These are phyloP conservation scores for Thunnus thynnus DNA, from an alignment of 2,113 vertebrate genomes.

Conservation along the genomic window DNA sequence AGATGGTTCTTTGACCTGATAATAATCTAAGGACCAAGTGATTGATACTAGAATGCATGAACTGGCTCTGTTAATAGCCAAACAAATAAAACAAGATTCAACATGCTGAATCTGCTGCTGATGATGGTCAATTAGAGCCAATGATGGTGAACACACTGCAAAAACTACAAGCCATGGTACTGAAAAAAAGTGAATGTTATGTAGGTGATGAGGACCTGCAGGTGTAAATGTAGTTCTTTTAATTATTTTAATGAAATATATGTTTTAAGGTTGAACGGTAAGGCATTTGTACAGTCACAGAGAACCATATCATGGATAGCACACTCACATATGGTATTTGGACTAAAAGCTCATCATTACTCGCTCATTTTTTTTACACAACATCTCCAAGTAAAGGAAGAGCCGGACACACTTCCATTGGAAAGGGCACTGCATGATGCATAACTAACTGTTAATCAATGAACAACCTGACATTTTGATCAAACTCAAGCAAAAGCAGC, in stretches of 20 bases:
- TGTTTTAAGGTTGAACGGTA: no score
- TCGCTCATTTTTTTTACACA: no score
- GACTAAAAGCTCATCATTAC: no score
- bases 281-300: no score
- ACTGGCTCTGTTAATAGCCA: not conserved
- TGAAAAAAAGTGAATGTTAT: not conserved
- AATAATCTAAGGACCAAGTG: not conserved
- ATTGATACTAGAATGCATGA: not conserved
- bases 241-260: no score
- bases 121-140: not conserved
- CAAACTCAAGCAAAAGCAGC: not conserved
- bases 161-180: not conserved
- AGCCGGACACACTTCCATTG: no score
- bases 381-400: no score
- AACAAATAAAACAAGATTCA: not conserved
- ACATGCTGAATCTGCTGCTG: not conserved
- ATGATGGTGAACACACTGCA: not conserved
- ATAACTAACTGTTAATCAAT: not conserved
- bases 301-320: no score
- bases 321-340: no score
- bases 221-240: no score
- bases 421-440: not conserved
- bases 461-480: not conserved
- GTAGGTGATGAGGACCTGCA: no score
- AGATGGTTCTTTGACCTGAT: not conserved